Evolutionary conservation across 30 jellyfish, hydroid and myxozoan genomes (phyloP), one percentile per base, ranked within the genome.

Genomic region (Turritopsis rubra): DNA sequence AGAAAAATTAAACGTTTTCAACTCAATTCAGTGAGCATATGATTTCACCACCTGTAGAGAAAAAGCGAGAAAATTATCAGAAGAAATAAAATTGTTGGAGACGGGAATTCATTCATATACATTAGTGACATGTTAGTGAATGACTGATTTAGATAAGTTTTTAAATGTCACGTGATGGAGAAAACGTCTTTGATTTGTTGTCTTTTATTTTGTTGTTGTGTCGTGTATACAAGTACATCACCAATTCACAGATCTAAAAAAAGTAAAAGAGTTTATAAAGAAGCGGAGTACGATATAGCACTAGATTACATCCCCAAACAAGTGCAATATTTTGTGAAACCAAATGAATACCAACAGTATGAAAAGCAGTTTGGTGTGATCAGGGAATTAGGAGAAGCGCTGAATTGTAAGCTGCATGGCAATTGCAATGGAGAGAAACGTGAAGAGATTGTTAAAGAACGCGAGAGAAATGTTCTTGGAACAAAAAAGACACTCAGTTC

Each of bases 301-400:
- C 81, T 80, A 24, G 66, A 53, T 21, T 21, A 80, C 18, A 22
- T 31, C 24, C 82, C 87, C 21, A 29, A 26, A 16, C 79, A 54
- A 52, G 53, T 24, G 53, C 25, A 52, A 21, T 80, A 80, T 80
- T 80, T 22, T 52, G 79, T 80, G 1, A 80, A 80, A 52, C 78
- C 87, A 1, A 75, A 84, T 9, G 88, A 84, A 27, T 21, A 73
- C 54, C 87, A 65, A 21, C 54, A 52, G 30, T 73, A 73, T 41
- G 96, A 83, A 68, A 74, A 72, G 21, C 85, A 79, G 27, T 89
- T 89, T 70, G 88, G 80, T 65, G 82, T 86, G 54, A 89, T 89
- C 8, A 80, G 86, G 79, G 93, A 89, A 52, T 88, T 89, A 41
- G 96, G 96, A 8, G 90, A 85, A 52, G 86, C 77, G 7, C 78